Conservation (phyloP, 2,797 vertebrate species). For the Benthosema pterotum region DNA sequence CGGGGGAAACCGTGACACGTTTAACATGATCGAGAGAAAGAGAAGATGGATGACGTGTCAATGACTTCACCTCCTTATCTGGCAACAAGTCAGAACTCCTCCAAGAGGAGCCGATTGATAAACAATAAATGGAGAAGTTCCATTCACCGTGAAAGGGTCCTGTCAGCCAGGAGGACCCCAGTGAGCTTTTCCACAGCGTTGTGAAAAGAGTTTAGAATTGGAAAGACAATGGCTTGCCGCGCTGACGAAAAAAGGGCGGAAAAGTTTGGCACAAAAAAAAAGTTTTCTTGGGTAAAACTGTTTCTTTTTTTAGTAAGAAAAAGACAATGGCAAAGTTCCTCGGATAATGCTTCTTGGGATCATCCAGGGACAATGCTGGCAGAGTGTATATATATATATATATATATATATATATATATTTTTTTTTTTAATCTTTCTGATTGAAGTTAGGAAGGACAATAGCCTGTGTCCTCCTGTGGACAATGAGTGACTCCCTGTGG, state of each 20-base stretch:
- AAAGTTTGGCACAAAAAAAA: neutral
- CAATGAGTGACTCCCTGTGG: constrained; percentile 63
- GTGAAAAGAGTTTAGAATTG: constrained; percentile 27
- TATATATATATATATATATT: no score
- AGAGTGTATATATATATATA: no score
- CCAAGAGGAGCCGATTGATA: constrained; percentile 15
- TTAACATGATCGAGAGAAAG: neutral
- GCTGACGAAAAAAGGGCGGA: neutral
- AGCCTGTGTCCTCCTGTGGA: neutral
- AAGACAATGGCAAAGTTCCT: constrained; percentile 12
- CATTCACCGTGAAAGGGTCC: constrained; percentile 36
- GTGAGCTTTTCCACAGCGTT: constrained; percentile 38
- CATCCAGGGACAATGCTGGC: constrained; percentile 33
- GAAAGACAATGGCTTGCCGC: constrained; percentile 33
- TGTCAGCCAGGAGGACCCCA: constrained; percentile 33
- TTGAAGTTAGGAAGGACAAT: constrained; percentile 56
- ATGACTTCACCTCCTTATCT: neutral
- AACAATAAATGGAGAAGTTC: constrained; percentile 50
- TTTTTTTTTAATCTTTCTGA: constrained; percentile 10
- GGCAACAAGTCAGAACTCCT: constrained; percentile 6
- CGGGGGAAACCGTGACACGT: no score
- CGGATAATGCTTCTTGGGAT: constrained; percentile 4
- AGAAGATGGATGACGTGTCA: neutral
- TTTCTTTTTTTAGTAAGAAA: constrained; percentile 16
- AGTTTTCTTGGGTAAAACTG: neutral